phyloP scores from a whole-genome alignment of 2,888 invertebrate species.

The Cecidostiba fungosa region DNA sequence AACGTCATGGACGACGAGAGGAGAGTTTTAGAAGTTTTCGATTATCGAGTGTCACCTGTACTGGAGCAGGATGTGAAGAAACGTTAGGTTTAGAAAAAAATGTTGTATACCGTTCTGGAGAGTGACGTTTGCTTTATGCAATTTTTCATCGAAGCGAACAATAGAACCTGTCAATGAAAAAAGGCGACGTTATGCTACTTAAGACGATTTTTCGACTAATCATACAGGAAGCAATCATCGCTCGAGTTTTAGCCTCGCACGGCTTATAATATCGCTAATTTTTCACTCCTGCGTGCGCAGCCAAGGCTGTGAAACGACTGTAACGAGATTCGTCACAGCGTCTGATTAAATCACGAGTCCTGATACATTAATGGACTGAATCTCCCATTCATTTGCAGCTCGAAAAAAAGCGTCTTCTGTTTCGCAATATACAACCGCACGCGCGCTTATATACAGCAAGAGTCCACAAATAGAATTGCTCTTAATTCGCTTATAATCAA shows the following conservation, averaged over 20 bases:
- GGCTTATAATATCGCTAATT: not conserved
- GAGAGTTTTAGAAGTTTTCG: not conserved
- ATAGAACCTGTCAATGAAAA: no score
- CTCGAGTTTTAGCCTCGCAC: not conserved
- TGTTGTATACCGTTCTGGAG: no score
- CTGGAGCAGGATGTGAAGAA: no score
- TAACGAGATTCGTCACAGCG: conserved; percentile 49
- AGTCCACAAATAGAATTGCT: conserved; percentile 39
- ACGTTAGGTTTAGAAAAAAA: no score
- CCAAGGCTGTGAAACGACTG: conserved; percentile 31
- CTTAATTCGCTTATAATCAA: conserved; percentile 43
- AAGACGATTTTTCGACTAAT: not conserved
- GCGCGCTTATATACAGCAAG: not conserved
- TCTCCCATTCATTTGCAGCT: conserved; percentile 46
- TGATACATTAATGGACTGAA: conserved; percentile 51
- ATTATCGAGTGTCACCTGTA: not conserved
- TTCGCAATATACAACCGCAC: conserved; percentile 32
- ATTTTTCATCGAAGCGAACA: no score
- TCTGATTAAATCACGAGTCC: conserved; percentile 47
- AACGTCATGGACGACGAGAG: not conserved
- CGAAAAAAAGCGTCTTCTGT: conserved; percentile 23
- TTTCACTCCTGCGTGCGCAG: conserved; percentile 7
- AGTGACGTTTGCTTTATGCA: no score
- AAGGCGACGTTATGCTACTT: no score
- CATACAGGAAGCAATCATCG: not conserved